Evolutionary conservation across 2,888 invertebrate genomes (phyloP), one percentile per base, ranked within the genome.

Genomic region (Actias luna): DNA sequence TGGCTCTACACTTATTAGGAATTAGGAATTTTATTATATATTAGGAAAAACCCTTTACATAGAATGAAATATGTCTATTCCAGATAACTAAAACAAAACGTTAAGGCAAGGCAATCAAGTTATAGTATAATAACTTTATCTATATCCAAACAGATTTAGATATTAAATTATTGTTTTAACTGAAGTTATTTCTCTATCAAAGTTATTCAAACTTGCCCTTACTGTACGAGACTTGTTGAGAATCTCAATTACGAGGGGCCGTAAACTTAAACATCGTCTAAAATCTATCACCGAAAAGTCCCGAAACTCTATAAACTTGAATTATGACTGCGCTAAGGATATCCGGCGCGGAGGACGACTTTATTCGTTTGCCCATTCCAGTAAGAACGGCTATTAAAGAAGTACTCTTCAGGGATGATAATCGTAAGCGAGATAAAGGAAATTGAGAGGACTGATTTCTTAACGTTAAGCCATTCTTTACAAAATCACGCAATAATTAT

Each of bases 281-380:
- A 79, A 79, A 76, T 74, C 69, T 72, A 72, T 74, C 70, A 69
- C 50, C 68, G 67, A 78, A 77, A 78, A 78, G 70, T 83, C 80
- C 80, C 77, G 70, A 79, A 87, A 87, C 87, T 87, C 88, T 82
- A 89, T 88, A 86, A 88, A 88, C 78, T 83, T 89, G 85, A 91
- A 80, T 88, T 89, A 89, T 84, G 82, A 84, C 81, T 80, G 78
- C 79, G 82, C 73, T 73, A 74, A 82, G 88, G 88, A 89, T 89
- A 88, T 88, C 89, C 84, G 84, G 79, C 76, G 74, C 74, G 78
- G 79, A 85, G 83, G 89, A 88, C 85, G 87, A 88, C 87, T 88
- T 87, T 83, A 84, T 88, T 86, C 87, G 83, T 84, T 84, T 87
- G 84, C 81, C 84, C 80, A 82, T 87, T 77, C 73, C 78, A 80